These are phyloP conservation scores for Diaperis boleti DNA, from an alignment of 2,888 invertebrate genomes.

Conservation along the genomic window DNA sequence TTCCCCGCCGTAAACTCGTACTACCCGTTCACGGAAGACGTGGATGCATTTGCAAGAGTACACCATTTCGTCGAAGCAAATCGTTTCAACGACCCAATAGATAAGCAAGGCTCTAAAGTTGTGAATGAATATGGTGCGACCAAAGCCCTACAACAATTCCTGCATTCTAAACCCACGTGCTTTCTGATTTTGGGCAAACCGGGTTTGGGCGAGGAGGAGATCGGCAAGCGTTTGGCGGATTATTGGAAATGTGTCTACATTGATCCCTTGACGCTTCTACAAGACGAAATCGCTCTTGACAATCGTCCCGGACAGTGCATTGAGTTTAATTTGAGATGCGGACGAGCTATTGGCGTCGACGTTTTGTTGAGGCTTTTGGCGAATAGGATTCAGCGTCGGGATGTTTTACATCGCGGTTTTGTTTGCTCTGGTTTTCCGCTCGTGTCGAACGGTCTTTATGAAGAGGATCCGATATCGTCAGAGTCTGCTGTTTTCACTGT, in stretches of 20 bases:
- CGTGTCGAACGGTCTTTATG: constrained; percentile 66
- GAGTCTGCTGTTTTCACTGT: constrained; percentile 63
- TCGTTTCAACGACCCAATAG: constrained; percentile 41
- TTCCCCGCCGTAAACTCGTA: constrained; percentile 64
- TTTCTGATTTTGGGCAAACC: constrained; percentile 75
- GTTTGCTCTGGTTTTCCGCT: constrained; percentile 76
- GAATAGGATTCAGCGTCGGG: constrained; percentile 67
- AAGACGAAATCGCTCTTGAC: constrained; percentile 71
- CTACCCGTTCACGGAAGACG: constrained; percentile 65
- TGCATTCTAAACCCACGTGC: constrained; percentile 69
- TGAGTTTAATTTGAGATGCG: constrained; percentile 70
- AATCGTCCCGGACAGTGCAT: constrained; percentile 71
- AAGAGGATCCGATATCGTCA: constrained; percentile 62
- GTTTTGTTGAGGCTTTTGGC: constrained; percentile 69
- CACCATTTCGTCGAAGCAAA: constrained; percentile 54
- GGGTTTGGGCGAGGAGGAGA: constrained; percentile 67
- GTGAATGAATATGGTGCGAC: constrained; percentile 66
- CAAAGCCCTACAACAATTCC: constrained; percentile 68
- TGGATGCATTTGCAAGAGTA: constrained; percentile 63
- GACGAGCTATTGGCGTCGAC: constrained; percentile 68
- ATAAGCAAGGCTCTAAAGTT: constrained; percentile 52
- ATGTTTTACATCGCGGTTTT: constrained; percentile 73
- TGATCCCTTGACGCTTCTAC: constrained; percentile 69
- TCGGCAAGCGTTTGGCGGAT: constrained; percentile 71
- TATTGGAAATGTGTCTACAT: constrained; percentile 72